Evolutionary conservation across 2,113 vertebrate species (phyloP).

Genomic region (Clinocottus analis): DNA sequence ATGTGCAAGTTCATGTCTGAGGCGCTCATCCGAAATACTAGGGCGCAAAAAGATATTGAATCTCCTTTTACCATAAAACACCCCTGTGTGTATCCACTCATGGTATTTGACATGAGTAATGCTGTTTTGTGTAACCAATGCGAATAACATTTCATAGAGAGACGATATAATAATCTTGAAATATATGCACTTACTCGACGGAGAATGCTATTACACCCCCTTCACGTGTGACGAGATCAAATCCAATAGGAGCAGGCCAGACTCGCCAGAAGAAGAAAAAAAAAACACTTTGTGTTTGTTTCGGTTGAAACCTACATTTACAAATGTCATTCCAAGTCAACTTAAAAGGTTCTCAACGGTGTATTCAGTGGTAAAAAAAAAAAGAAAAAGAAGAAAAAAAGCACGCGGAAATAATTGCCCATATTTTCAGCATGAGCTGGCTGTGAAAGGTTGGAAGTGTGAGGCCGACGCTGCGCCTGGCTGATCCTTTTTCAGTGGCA

Average conservation of each 20-base stretch:
- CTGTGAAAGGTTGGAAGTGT: constrained; percentile 14
- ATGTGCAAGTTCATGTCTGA: background rate
- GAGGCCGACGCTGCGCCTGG: constrained; percentile 37
- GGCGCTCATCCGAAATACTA: constrained; percentile 17
- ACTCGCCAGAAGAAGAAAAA: background rate
- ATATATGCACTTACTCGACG: constrained; percentile 5
- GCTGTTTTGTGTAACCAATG: constrained; percentile 1
- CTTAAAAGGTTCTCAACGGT: background rate
- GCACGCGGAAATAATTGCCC: constrained; percentile 25
- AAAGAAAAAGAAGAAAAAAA: too few relatives aligned
- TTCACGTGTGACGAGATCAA: constrained; percentile 27
- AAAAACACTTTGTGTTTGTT: background rate
- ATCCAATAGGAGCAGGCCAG: constrained; percentile 6
- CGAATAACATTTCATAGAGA: constrained; percentile 14
- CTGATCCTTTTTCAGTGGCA: constrained; percentile 47
- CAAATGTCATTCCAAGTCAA: background rate
- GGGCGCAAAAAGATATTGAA: background rate
- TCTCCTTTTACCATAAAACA: background rate
- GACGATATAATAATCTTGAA: constrained; percentile 14
- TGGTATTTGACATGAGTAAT: background rate
- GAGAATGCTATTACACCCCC: constrained; percentile 20
- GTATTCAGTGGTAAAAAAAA: background rate
- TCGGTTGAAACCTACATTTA: constrained; percentile 6
- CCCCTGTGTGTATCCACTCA: background rate
- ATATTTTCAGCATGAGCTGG: constrained; percentile 61